These are phyloP conservation scores for Glossosoma conforme DNA, from an alignment of 1,140 invertebrate species.

Conservation along the genomic window DNA sequence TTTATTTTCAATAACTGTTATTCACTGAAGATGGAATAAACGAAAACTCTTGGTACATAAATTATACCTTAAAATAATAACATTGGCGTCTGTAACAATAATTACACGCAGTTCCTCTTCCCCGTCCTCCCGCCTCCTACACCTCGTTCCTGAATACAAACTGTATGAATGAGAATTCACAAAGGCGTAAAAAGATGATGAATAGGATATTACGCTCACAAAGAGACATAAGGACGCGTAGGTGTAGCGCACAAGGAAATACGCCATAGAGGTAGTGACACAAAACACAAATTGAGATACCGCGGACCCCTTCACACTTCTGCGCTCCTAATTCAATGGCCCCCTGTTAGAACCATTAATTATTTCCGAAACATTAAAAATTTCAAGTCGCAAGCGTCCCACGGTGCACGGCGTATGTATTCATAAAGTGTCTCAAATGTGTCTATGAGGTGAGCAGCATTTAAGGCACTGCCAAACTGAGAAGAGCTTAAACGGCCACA, in stretches of 20 bases:
- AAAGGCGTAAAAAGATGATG: conserved; percentile 33
- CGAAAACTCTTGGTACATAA: no score
- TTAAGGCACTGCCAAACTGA: no score
- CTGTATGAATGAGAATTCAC: conserved; percentile 30
- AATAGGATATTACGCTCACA: conserved; percentile 29
- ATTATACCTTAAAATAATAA: no score
- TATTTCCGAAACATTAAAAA: conserved; percentile 31
- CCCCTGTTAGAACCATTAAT: conserved; percentile 29
- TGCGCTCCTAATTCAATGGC: conserved; percentile 32
- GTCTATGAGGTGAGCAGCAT: no score
- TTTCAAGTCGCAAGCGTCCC: conserved; percentile 25
- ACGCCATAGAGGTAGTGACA: conserved; percentile 29
- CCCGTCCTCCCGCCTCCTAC: conserved; percentile 9
- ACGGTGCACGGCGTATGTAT: conserved; percentile 21
- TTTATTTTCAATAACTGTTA: no score
- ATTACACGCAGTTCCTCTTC: conserved; percentile 5
- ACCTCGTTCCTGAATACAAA: conserved; percentile 19
- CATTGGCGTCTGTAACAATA: no score
- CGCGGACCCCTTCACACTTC: conserved; percentile 21
- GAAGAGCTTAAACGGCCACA: no score
- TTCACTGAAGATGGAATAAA: no score
- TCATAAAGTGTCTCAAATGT: conserved; percentile 25
- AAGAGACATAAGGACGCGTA: conserved; percentile 25
- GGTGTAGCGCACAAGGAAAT: conserved; percentile 26
- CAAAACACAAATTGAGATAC: conserved; percentile 32